Conservation (phyloP, 2,888 invertebrate species). For the Antheraea yamamai region DNA sequence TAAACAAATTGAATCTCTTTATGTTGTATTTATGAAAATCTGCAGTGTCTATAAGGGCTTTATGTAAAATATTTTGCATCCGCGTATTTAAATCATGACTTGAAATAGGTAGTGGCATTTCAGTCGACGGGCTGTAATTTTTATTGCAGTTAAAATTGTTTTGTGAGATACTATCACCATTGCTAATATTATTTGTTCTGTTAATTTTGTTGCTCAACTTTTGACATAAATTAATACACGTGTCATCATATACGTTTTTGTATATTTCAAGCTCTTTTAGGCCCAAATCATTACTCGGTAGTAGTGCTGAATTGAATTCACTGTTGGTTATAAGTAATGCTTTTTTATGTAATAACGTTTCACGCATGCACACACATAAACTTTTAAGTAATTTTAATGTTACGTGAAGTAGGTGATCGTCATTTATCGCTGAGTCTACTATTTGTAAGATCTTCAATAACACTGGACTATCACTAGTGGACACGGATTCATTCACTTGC, state of each 20-base stretch:
- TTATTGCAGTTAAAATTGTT: conserved; percentile 35
- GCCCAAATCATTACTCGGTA: conserved; percentile 28
- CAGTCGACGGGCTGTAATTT: conserved; percentile 22
- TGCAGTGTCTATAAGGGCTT: conserved; percentile 54
- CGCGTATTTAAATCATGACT: conserved; percentile 27
- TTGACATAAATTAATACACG: conserved; percentile 54
- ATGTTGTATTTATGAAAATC: conserved; percentile 55
- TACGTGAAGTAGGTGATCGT: conserved; percentile 58
- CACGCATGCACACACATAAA: conserved; percentile 64
- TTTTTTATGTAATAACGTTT: conserved; percentile 50
- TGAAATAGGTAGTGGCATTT: conserved; percentile 25
- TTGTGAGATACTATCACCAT: conserved; percentile 31
- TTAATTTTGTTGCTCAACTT: conserved; percentile 43
- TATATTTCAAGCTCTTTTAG: conserved; percentile 52
- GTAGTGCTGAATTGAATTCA: conserved; percentile 36
- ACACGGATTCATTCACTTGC: conserved; percentile 31
- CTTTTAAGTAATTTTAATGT: conserved; percentile 63
- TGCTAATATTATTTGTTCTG: conserved; percentile 27
- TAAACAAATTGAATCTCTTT: conserved; percentile 51
- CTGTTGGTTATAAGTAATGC: conserved; percentile 33
- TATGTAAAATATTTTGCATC: conserved; percentile 48
- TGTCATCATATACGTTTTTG: conserved; percentile 60
- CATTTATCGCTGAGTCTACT: conserved; percentile 57
- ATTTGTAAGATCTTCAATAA: conserved; percentile 57
- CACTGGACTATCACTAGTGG: conserved; percentile 44